Conservation (phyloP, 2,797 vertebrate species). For the Sparidentex hasta region DNA sequence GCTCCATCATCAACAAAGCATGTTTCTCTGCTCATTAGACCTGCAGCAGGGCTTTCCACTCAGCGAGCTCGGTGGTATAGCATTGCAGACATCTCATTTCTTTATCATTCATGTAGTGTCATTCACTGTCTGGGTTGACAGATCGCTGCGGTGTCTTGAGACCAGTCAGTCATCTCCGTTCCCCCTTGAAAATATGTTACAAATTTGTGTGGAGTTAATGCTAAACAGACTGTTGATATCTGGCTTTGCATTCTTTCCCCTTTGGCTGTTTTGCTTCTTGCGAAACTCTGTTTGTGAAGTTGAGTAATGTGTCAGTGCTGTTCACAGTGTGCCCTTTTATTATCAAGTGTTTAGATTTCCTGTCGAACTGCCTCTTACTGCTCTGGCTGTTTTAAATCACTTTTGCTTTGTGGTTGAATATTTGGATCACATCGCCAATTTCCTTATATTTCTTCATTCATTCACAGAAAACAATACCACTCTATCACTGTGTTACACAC, state of each 20-base stretch:
- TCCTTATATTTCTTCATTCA: neutral
- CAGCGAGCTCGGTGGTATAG: constrained; percentile 1
- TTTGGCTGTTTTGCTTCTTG: constrained; percentile 45
- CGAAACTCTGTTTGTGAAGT: constrained; percentile 51
- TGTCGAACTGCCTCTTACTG: constrained; percentile 6
- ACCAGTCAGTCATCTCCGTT: constrained; percentile 53
- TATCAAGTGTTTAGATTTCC: constrained; percentile 21
- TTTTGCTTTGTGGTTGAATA: constrained; percentile 3
- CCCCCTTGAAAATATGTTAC: constrained; percentile 48
- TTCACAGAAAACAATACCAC: neutral
- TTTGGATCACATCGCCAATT: neutral
- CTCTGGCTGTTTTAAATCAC: neutral
- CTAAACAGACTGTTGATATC: constrained; percentile 58
- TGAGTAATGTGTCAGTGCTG: constrained; percentile 45
- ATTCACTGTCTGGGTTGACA: constrained; percentile 17
- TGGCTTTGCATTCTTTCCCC: constrained; percentile 45
- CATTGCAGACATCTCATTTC: constrained; percentile 27
- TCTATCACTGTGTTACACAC: neutral
- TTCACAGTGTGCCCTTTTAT: constrained; percentile 11
- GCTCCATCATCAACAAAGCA: constrained; percentile 59
- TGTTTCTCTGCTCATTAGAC: constrained; percentile 65
- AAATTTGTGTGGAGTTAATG: constrained; percentile 61
- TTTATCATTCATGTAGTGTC: constrained; percentile 33
- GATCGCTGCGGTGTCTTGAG: constrained; percentile 20
- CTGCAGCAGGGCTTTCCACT: constrained; percentile 42